Conservation (phyloP, 2,888 invertebrate genomes). For the Urechis unicinctus region DNA sequence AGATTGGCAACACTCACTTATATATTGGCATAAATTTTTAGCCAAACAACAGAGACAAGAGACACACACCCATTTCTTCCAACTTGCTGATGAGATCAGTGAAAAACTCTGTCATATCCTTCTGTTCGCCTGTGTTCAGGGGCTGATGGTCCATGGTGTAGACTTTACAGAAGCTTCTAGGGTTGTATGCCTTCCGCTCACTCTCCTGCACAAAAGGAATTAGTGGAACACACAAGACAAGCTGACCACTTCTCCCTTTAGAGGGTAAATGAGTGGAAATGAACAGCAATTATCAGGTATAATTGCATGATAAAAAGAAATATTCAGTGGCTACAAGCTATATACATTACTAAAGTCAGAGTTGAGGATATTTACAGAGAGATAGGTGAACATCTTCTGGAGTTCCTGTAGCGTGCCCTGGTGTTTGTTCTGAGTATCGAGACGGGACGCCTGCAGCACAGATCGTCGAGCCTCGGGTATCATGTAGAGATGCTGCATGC, state of each 20-base stretch:
- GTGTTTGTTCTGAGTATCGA: slow-evolving; percentile 63
- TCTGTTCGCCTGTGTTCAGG: slow-evolving; percentile 90
- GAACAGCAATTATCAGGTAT: neutral
- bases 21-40: no score
- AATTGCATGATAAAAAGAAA: neutral
- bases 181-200: slow-evolving; percentile 91
- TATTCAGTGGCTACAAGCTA: neutral
- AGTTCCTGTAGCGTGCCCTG: slow-evolving; percentile 76
- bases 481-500: slow-evolving; percentile 95
- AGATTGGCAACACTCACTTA: neutral
- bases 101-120: slow-evolving; percentile 97
- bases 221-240: no score
- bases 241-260: neutral
- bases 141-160: slow-evolving; percentile 97
- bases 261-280: neutral
- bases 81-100: slow-evolving; percentile 91
- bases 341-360: neutral
- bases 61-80: slow-evolving; percentile 86
- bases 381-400: slow-evolving; percentile 91
- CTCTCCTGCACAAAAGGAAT: slow-evolving; percentile 68
- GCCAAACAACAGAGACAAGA: no score
- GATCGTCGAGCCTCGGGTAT: slow-evolving; percentile 87
- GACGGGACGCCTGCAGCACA: slow-evolving; percentile 61
- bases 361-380: slow-evolving; percentile 57
- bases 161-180: slow-evolving; percentile 87